Evolutionary conservation across 2,888 invertebrate genomes (phyloP).

Genomic region (Fissipunctia ypsillon): DNA sequence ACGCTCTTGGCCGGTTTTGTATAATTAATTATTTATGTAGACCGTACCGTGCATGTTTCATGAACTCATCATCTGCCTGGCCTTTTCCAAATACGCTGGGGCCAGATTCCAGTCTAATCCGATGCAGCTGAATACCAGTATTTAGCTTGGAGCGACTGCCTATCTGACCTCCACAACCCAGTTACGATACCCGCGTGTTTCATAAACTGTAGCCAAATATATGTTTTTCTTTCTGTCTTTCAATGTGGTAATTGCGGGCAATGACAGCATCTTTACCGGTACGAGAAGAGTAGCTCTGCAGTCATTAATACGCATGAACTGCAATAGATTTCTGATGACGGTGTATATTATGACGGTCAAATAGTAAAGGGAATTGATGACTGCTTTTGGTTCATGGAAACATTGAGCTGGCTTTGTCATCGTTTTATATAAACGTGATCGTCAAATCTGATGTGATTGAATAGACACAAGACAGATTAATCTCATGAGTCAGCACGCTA

Average conservation of each 20-base stretch:
- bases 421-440: conserved; percentile 46
- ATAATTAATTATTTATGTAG: too few relatives aligned
- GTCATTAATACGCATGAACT: neutral
- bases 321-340: neutral
- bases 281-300: neutral
- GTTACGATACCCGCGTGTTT: neutral
- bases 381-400: conserved; percentile 34
- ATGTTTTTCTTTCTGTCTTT: neutral
- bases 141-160: too few relatives aligned
- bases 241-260: too few relatives aligned
- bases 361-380: conserved; percentile 27
- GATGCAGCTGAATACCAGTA: too few relatives aligned
- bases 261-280: too few relatives aligned
- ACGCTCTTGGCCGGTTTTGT: too few relatives aligned
- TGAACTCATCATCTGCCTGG: too few relatives aligned
- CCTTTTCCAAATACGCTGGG: too few relatives aligned
- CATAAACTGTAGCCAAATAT: neutral
- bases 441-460: conserved; percentile 26
- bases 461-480: neutral
- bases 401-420: conserved; percentile 22
- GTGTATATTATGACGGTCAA: conserved; percentile 12
- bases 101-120: too few relatives aligned
- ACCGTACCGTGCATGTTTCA: neutral
- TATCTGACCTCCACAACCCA: too few relatives aligned
- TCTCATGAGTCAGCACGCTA: too few relatives aligned